These are phyloP conservation scores for Drosophila monieri DNA, from an alignment of 2,888 invertebrate species.

Conservation along the genomic window DNA sequence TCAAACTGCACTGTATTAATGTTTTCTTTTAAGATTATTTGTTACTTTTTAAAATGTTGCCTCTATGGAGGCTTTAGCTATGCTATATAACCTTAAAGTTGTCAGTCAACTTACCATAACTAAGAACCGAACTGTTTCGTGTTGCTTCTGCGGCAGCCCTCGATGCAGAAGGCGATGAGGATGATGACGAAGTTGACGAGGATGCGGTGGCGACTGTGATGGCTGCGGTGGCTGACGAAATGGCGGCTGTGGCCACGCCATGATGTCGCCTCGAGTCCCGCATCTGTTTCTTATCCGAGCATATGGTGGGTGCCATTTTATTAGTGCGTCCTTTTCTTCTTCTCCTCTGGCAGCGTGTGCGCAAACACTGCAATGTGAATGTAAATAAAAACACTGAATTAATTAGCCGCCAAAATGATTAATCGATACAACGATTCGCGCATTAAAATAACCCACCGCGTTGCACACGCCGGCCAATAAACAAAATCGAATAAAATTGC, in stretches of 20 bases:
- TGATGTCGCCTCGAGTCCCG: constrained; percentile 55
- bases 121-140: constrained; percentile 41
- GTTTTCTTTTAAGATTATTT: not conserved
- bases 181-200: constrained; percentile 12
- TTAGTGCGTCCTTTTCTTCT: constrained; percentile 10
- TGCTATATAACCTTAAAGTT: not conserved
- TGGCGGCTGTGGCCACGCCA: constrained; percentile 41
- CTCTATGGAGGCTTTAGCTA: too few relatives aligned
- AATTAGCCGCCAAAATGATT: constrained; percentile 60
- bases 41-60: too few relatives aligned
- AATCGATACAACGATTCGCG: constrained; percentile 52
- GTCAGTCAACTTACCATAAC: constrained; percentile 52
- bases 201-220: constrained; percentile 11
- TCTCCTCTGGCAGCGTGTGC: constrained; percentile 11
- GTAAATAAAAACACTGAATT: constrained; percentile 46
- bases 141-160: constrained; percentile 17
- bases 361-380: constrained; percentile 32
- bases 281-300: constrained; percentile 80
- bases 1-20: not conserved
- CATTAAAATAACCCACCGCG: constrained; percentile 21
- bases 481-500: constrained; percentile 27
- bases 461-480: constrained; percentile 35
- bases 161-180: constrained; percentile 9
- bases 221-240: constrained; percentile 20
- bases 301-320: constrained; percentile 83